phyloP scores from a whole-genome alignment of 2,113 vertebrate genomes.

The Cryptoleucopteryx plumbea region DNA sequence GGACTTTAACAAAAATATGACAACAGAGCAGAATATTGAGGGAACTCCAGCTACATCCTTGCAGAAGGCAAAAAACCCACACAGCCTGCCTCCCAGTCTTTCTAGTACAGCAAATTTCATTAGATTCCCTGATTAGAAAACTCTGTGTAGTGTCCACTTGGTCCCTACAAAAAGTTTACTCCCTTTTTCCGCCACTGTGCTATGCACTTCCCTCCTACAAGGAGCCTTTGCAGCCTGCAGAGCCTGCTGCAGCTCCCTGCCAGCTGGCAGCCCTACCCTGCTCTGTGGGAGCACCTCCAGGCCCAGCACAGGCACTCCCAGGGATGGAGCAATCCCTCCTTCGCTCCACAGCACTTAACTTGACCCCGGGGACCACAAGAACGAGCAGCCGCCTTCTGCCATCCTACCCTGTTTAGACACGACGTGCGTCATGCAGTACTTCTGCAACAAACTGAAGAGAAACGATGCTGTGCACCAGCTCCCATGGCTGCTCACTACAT shows the following conservation, averaged over 20 bases:
- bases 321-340: background rate
- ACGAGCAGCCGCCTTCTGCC: background rate
- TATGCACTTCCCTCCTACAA: background rate
- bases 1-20: background rate
- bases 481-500: accelerated
- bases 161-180: background rate
- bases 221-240: background rate
- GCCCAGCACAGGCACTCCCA: background rate
- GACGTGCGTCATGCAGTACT: accelerated
- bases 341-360: no score
- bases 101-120: background rate
- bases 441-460: background rate
- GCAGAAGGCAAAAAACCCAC: background rate
- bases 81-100: background rate
- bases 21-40: background rate
- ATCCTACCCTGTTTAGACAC: background rate
- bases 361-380: background rate
- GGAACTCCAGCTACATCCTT: background rate
- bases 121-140: background rate
- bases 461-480: accelerated
- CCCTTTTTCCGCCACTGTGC: background rate
- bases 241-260: background rate
- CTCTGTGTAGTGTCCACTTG: background rate
- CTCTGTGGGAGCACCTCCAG: background rate
- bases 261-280: background rate